phyloP scores from a whole-genome alignment of 2,888 invertebrate genomes.

The Cheilosia variabilis region DNA sequence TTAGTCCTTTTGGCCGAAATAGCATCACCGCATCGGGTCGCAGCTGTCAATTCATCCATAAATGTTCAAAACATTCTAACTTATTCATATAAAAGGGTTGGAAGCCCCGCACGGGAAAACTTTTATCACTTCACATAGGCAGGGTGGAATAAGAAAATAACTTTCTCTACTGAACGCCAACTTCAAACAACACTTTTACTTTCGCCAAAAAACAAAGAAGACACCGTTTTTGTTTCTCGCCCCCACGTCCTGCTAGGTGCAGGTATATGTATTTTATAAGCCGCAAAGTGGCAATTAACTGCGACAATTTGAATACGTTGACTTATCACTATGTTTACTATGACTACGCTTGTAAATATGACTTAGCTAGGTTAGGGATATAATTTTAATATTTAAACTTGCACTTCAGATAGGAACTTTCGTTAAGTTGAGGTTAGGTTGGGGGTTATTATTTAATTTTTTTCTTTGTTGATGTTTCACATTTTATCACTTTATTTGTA shows the following conservation, averaged over 20 bases:
- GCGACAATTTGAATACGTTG: constrained; percentile 58
- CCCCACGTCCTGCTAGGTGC: constrained; percentile 23
- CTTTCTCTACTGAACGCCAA: constrained; percentile 59
- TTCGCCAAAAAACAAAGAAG: constrained; percentile 51
- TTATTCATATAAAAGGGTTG: constrained; percentile 56
- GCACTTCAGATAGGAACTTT: constrained; percentile 77
- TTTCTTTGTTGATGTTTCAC: constrained; percentile 41
- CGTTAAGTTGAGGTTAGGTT: constrained; percentile 77
- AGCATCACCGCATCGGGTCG: constrained; percentile 37
- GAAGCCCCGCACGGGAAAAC: constrained; percentile 14
- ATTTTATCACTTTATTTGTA: constrained; percentile 72
- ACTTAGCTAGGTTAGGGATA: constrained; percentile 42
- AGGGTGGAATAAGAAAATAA: constrained; percentile 57
- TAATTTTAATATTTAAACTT: constrained; percentile 49
- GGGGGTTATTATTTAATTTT: constrained; percentile 30
- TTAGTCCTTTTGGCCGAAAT: constrained; percentile 53
- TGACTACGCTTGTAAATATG: constrained; percentile 58
- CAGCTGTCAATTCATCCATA: constrained; percentile 69
- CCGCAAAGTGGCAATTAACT: constrained; percentile 64
- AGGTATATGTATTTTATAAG: constrained; percentile 21
- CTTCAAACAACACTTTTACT: constrained; percentile 72
- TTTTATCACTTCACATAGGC: constrained; percentile 63
- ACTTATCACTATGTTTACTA: constrained; percentile 56
- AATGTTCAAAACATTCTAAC: constrained; percentile 48
- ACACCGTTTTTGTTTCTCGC: constrained; percentile 33